Percentiles rank a stretch among this genome's conserved stretches.
Evolutionary conservation across 2,888 invertebrate species (phyloP).

Genomic region (Conops quadrifasciatus): DNA sequence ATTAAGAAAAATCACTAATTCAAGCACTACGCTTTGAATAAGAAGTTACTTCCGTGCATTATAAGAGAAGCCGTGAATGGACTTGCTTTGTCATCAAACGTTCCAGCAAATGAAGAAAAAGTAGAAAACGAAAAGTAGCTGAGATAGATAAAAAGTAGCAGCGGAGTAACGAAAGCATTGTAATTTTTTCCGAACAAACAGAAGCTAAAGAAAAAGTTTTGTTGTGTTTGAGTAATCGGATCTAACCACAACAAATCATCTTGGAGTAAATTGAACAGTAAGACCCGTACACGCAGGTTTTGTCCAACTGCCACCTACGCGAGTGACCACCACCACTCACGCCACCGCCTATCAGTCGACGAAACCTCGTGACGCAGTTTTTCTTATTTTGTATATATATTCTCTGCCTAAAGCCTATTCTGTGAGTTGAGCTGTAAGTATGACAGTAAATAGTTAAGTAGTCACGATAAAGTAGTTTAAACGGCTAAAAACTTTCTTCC

Average conservation of each 20-base stretch:
- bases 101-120: slow-evolving; percentile 1
- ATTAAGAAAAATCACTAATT: neutral
- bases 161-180: slow-evolving; percentile 21
- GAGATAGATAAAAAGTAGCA: slow-evolving; percentile 4
- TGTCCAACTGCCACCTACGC: neutral
- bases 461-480: neutral
- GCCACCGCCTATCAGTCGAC: neutral
- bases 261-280: too few species aligned
- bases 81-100: slow-evolving; percentile 33
- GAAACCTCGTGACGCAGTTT: slow-evolving; percentile 12
- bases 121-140: slow-evolving; percentile 9
- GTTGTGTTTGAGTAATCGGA: neutral
- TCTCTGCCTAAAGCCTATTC: neutral
- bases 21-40: neutral
- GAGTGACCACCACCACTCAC: neutral
- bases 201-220: neutral
- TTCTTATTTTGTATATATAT: neutral
- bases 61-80: neutral
- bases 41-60: neutral
- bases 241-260: neutral
- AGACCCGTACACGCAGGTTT: neutral
- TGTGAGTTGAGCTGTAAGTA: slow-evolving; percentile 28
- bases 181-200: neutral
- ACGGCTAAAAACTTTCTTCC: neutral
- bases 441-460: neutral